phyloP scores from a whole-genome alignment of 2,113 vertebrate genomes.

The Ramphastos sulfuratus region DNA sequence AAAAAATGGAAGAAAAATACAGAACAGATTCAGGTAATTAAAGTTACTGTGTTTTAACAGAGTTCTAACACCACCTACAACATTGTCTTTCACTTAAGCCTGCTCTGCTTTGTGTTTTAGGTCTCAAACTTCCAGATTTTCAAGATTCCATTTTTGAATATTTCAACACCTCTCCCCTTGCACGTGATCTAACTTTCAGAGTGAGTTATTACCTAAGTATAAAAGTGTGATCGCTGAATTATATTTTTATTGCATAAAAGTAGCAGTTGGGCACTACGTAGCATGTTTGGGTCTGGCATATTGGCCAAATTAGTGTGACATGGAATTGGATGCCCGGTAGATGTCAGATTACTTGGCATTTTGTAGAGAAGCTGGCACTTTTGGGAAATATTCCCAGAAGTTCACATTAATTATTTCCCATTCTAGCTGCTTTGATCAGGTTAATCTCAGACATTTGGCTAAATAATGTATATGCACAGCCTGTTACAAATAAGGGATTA shows the following conservation, averaged over 20 bases:
- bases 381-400: not conserved
- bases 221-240: not conserved
- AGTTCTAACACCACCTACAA: not conserved
- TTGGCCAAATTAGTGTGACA: not conserved
- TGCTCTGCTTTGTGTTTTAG: constrained; percentile 70
- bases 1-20: constrained; percentile 90
- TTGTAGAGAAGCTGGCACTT: not conserved
- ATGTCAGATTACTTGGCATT: not conserved
- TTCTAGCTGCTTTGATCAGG: not conserved
- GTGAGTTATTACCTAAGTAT: constrained; percentile 79
- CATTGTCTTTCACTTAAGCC: not conserved
- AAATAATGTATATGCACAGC: not conserved
- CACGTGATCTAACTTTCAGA: constrained; percentile 92
- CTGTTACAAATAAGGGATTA: not conserved
- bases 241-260: not conserved
- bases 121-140: constrained; percentile 92
- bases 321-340: not conserved
- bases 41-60: not conserved
- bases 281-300: not conserved
- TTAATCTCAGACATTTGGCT: constrained; percentile 7
- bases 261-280: not conserved
- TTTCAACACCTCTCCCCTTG: constrained; percentile 94
- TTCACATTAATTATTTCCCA: not conserved
- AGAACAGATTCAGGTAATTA: constrained; percentile 84
- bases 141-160: constrained; percentile 98